Evolutionary conservation across 2,888 invertebrate genomes (phyloP), one percentile per base, ranked within the genome.

Genomic region (Peribatodes rhomboidaria): DNA sequence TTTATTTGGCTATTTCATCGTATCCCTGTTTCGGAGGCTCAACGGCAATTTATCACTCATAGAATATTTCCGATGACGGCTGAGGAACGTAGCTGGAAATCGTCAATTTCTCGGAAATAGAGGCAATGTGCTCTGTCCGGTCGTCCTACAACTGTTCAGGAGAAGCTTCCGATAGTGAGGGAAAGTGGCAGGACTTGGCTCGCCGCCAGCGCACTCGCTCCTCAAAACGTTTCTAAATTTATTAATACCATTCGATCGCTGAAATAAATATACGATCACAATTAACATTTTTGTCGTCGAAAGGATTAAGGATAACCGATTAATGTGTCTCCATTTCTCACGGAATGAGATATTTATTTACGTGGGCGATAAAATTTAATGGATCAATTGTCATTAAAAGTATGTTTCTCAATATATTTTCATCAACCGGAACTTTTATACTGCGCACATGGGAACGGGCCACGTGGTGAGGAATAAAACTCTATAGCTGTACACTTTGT

Each of bases 211-310:
- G 46, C 67, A 58, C 74, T 74, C 70, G 77, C 80, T 79, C 81
- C 83, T 88, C 86, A 86, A 83, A 86, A 82, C 74, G 75, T 76
- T 77, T 78, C 81, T 76, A 78, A 86, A 90, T 87, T 86, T 89
- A 89, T 90, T 86, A 86, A 88, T 83, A 85, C 82, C 79, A 79
- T 71, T 85, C 88, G 88, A 89, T 88, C 87, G 85, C 83, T 84
- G 82, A 83, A 86, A 80, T 85, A 87, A 87, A 87, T 88, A 85
- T 86, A 82, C 81, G 79, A 75, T 73, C 81, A 84, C 86, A 88
- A 91, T 90, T 87, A 88, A 87, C 84, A 82, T 86, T 87, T 89
- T 85, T 86, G 87, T 89, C 89, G 86, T 84, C 89, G 80, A 76
- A 85, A 82, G 83, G 81, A 88, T 88, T 87, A 85, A 80, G 76